These are phyloP conservation scores for Channallabes apus DNA, from an alignment of 2,797 vertebrate genomes.

Conservation along the genomic window DNA sequence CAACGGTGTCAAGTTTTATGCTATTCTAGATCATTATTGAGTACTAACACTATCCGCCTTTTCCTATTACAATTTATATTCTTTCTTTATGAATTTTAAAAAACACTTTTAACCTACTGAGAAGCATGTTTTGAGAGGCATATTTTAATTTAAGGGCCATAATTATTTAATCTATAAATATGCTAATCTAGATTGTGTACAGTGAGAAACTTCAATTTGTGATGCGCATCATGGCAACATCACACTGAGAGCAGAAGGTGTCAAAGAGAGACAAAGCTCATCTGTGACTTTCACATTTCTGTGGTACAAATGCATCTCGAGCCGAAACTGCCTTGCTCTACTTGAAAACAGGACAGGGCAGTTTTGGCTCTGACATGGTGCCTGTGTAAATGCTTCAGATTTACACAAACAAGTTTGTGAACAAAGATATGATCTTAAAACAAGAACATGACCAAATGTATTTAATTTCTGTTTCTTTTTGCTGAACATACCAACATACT, in stretches of 20 bases:
- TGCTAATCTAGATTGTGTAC: background rate
- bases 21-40: background rate
- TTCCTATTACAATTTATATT: background rate
- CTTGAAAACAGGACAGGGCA: background rate
- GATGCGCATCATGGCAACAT: background rate
- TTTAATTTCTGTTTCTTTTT: background rate
- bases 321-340: background rate
- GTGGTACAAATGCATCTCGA: too few species aligned
- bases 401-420: background rate
- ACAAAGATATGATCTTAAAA: background rate
- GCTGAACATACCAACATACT: too few species aligned
- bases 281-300: background rate
- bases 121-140: background rate
- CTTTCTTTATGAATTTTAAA: background rate
- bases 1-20: background rate
- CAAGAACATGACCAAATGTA: background rate
- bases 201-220: background rate
- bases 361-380: background rate
- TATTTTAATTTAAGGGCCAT: background rate
- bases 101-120: background rate
- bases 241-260: background rate
- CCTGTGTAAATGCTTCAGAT: background rate
- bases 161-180: background rate
- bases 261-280: background rate
- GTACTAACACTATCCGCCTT: background rate